A percentile compares a stretch with the other conserved stretches of the same genome.
These are phyloP conservation scores for Phrynosoma platyrhinos DNA, from an alignment of 2,113 vertebrate species.

Conservation along the genomic window DNA sequence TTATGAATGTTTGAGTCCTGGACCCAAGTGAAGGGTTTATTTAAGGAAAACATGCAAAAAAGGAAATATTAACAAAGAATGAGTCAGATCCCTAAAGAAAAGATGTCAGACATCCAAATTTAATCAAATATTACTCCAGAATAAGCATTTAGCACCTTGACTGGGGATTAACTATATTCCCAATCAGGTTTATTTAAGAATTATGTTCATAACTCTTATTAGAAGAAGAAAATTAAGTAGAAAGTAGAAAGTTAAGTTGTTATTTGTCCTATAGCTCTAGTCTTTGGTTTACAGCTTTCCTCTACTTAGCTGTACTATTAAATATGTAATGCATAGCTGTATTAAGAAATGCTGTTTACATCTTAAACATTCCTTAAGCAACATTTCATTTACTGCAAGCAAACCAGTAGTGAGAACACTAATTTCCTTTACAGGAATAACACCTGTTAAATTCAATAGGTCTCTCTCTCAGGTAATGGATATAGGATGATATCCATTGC, in stretches of 20 bases:
- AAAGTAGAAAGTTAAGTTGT: no score
- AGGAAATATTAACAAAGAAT: conserved; percentile 57
- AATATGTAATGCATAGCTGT: not conserved
- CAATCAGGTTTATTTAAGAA: not conserved
- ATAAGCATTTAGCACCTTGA: conserved; percentile 56
- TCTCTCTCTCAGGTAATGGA: not conserved
- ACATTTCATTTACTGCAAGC: not conserved
- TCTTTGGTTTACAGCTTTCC: not conserved
- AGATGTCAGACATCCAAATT: conserved; percentile 65
- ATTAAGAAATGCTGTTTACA: not conserved
- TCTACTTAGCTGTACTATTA: not conserved
- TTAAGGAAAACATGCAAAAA: conserved; percentile 28
- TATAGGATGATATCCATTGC: not conserved
- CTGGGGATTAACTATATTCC: conserved; percentile 61
- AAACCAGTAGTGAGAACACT: not conserved
- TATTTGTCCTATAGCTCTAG: not conserved
- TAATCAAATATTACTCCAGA: conserved; percentile 58
- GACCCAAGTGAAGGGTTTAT: conserved; percentile 65
- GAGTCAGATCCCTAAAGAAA: conserved; percentile 65
- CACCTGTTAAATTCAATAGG: not conserved
- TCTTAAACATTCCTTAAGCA: not conserved
- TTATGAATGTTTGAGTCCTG: conserved; percentile 17
- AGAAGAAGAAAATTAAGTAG: not conserved
- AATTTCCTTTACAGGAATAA: no score
- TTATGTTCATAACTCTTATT: not conserved